Conservation (phyloP, 2,797 vertebrate genomes). For the Micromesistius poutassou region DNA sequence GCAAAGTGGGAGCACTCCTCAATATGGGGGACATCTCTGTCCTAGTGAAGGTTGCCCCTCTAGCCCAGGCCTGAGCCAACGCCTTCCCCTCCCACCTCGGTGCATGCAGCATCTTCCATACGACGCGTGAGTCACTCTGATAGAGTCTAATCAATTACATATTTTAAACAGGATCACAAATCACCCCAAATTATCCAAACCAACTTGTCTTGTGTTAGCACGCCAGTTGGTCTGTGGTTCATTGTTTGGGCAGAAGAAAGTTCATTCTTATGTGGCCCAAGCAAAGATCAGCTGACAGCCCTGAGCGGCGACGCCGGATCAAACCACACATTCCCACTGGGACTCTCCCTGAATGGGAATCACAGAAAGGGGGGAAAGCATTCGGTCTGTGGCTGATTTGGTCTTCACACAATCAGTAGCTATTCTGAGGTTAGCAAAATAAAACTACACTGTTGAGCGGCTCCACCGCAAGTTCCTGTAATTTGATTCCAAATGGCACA, state of each 20-base stretch:
- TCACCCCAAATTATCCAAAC: neutral
- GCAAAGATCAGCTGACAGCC: slow-evolving; percentile 45
- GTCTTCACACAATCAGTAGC: slow-evolving; percentile 40
- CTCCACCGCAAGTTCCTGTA: slow-evolving; percentile 32
- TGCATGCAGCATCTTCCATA: slow-evolving; percentile 92
- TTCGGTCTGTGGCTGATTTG: slow-evolving; percentile 24
- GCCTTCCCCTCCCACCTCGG: slow-evolving; percentile 97
- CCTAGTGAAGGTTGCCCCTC: slow-evolving; percentile 91
- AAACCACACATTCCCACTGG: slow-evolving; percentile 47
- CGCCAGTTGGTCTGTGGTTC: neutral
- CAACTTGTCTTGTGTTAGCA: neutral
- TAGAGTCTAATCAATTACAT: neutral
- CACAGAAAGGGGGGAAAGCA: slow-evolving; percentile 28
- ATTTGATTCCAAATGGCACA: slow-evolving; percentile 42
- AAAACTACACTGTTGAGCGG: slow-evolving; percentile 23
- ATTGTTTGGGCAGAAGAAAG: neutral
- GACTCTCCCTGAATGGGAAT: slow-evolving; percentile 39
- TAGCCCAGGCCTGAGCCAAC: slow-evolving; percentile 94
- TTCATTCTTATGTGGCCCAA: neutral
- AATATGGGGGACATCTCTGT: slow-evolving; percentile 96
- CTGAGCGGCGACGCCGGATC: slow-evolving; percentile 44
- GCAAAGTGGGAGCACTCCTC: slow-evolving; percentile 93
- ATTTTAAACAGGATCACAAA: neutral
- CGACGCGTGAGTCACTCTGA: slow-evolving; percentile 83
- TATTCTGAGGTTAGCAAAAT: slow-evolving; percentile 41